phyloP scores from a whole-genome alignment of 2,113 vertebrate species.

The Toxostoma redivivum region DNA sequence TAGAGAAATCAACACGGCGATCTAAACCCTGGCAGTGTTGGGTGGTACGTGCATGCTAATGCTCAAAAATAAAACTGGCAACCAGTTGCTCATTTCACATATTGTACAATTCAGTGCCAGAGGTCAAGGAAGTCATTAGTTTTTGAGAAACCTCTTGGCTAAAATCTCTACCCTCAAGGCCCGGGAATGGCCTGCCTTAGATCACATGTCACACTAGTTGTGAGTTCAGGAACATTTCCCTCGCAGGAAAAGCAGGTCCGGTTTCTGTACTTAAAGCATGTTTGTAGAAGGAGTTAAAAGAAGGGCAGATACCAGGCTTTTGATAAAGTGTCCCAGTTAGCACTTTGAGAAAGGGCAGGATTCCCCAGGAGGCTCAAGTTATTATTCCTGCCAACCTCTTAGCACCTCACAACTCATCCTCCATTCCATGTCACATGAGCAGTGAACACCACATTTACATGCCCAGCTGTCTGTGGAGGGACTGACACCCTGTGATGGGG shows the following conservation, averaged over 20 bases:
- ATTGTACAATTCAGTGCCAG: background rate
- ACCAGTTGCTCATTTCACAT: background rate
- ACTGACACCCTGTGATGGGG: background rate
- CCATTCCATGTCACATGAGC: background rate
- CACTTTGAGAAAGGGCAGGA: background rate
- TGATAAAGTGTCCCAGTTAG: background rate
- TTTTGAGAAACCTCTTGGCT: background rate
- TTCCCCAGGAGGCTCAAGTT: background rate
- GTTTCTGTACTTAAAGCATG: background rate
- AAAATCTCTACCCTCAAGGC: background rate
- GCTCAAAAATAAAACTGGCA: background rate
- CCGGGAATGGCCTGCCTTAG: background rate
- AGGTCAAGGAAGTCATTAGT: background rate
- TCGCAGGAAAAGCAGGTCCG: background rate
- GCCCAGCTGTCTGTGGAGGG: background rate
- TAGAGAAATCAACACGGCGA: background rate
- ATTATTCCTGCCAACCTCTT: conserved; percentile 5
- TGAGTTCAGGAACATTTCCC: background rate
- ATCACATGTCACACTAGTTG: background rate
- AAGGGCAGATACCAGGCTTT: background rate
- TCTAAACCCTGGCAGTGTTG: background rate
- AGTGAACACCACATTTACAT: background rate
- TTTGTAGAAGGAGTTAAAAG: background rate
- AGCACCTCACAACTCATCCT: background rate
- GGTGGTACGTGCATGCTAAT: background rate